Base-by-base conservation (phyloP, 2,888 invertebrate genomes). In the Scelioninae gen. 1 region DNA sequence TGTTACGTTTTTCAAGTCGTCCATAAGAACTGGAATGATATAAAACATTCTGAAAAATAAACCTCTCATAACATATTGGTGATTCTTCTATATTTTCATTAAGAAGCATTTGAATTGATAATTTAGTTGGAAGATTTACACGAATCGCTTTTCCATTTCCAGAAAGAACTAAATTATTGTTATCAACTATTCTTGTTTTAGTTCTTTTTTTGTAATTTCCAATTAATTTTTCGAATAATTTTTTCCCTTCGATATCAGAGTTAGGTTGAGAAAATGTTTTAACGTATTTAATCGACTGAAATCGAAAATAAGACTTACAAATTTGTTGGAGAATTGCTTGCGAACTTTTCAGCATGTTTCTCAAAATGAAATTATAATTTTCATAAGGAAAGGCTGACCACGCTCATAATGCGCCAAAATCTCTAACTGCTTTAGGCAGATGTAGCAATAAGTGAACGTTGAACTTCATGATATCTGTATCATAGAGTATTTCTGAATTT, bases 321-420 rank as follows among this genome's bases (percentile, higher is more conserved):
- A 84, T 78, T 69, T 84, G 80, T 10, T 32, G 40, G 13, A 71
- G 31, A 32, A 81, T 13, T 29, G 60, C 38, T 32, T 80, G 77
- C n/a, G 72, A 76, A 8, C 56, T 56, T 43, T 58, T 47, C 15
- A 72, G 53, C 65, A 83, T 58, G 34, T 55, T 65, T 40, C 66
- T 53, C 1, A 79, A 16, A 0, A 74, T 43, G 15, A 31, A 51
- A 66, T 83, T 83, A 8, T 77, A 77, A 58, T 34, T 58, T 63
- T 80, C 80, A 69, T 76, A 84, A 13, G 81, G 53, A 69, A 81
- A 84, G 5, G 68, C 62, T 11, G 77, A 84, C 81, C 77, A 84
- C 9, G 79, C 79, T 82, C 82, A 84, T 43, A 84, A 62, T 8
- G 80, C 72, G 23, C 77, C 83, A 55, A 74, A 79, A 10, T 76